These are phyloP conservation scores for Punctoribates punctum DNA, from an alignment of 2,888 invertebrate genomes.

Conservation along the genomic window DNA sequence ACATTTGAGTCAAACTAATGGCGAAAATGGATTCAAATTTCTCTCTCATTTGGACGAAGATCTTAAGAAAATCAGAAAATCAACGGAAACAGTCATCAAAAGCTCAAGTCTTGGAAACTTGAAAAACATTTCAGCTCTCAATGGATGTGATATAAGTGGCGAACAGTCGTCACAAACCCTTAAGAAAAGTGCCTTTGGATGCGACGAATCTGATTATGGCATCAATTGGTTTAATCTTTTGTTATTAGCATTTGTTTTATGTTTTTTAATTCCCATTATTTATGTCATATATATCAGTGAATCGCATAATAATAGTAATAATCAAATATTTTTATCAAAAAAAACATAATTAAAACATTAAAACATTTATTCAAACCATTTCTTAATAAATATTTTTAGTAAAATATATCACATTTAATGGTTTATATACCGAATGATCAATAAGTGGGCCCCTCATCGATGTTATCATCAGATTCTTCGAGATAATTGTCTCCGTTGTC, in stretches of 20 bases:
- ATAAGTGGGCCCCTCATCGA: slow-evolving; percentile 41
- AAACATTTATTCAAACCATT: background rate
- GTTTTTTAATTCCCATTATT: slow-evolving; percentile 38
- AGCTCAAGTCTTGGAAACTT: background rate
- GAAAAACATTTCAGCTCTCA: background rate
- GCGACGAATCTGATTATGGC: slow-evolving; percentile 42
- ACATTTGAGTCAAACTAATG: slow-evolving; percentile 38
- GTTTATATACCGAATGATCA: too few relatives aligned
- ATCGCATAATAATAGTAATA: slow-evolving; percentile 2
- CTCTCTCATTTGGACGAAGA: slow-evolving; percentile 40
- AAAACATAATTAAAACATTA: background rate
- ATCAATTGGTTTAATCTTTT: slow-evolving; percentile 41
- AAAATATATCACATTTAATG: too few relatives aligned
- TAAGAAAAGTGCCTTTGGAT: slow-evolving; percentile 17
- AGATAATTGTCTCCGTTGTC: slow-evolving; percentile 39
- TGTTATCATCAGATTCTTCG: slow-evolving; percentile 38
- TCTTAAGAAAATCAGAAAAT: slow-evolving; percentile 41
- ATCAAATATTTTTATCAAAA: background rate
- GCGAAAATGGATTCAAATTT: slow-evolving; percentile 38
- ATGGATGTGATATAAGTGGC: background rate
- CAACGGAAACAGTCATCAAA: slow-evolving; percentile 22
- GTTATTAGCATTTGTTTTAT: slow-evolving; percentile 35
- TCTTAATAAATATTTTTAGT: too few relatives aligned
- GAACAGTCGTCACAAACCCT: background rate
- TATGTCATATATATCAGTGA: slow-evolving; percentile 16